A percentile compares a stretch with the other conserved stretches of the same genome.
Evolutionary conservation across 2,113 vertebrate genomes (phyloP).

Genomic region (Ceuthmochares aereus): DNA sequence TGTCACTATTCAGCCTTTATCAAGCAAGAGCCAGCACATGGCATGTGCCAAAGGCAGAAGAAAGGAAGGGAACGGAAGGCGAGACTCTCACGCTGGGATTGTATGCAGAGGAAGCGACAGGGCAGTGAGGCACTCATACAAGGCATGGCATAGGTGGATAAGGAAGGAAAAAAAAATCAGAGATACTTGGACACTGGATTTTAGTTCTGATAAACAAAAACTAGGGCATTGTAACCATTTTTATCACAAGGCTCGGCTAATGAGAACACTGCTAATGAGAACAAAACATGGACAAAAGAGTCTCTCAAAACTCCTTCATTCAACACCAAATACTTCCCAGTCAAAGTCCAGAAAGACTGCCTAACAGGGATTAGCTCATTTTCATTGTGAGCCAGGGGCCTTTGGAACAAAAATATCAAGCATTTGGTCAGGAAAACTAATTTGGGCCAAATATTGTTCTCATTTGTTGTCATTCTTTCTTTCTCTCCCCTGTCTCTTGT

Average conservation of each 20-base stretch:
- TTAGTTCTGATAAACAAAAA: conserved; percentile 24
- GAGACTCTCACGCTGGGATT: not conserved
- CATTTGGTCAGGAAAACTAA: conserved; percentile 55
- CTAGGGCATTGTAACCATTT: conserved; percentile 11
- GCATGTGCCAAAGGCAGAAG: not conserved
- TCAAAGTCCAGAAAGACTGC: conserved; percentile 53
- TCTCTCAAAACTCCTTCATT: conserved; percentile 37
- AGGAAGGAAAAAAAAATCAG: not conserved
- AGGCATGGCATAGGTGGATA: not conserved
- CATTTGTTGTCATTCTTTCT: conserved; percentile 1
- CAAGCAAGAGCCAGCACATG: not conserved
- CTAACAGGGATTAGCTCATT: conserved; percentile 55
- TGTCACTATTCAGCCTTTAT: not conserved
- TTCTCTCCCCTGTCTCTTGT: not conserved
- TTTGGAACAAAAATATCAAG: conserved; percentile 48
- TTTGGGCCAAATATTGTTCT: conserved; percentile 55
- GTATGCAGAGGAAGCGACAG: not conserved
- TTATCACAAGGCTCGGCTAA: conserved; percentile 35
- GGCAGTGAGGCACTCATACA: not conserved
- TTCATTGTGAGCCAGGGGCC: conserved; percentile 35
- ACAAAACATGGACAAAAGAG: conserved; percentile 54
- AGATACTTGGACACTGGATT: not conserved
- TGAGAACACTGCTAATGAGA: conserved; percentile 63
- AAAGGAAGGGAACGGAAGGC: not conserved
- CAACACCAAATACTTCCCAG: conserved; percentile 40